Evolutionary conservation across 2,888 invertebrate genomes (phyloP).

Genomic region (Drosophila paucipuncta): DNA sequence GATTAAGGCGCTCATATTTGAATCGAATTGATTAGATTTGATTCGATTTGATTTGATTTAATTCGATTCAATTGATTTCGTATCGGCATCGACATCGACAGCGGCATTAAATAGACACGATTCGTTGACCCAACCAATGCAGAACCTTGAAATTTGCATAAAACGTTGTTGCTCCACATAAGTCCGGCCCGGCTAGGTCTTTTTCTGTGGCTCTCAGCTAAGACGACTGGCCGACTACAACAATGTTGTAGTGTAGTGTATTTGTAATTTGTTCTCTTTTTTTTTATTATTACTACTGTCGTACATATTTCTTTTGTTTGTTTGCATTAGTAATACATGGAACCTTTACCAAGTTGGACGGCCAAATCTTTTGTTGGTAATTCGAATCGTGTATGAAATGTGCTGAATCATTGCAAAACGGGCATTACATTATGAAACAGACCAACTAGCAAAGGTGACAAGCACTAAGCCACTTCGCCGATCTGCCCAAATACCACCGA

Average conservation of each 20-base stretch:
- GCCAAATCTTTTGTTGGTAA: slow-evolving; percentile 26
- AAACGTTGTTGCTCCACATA: slow-evolving; percentile 70
- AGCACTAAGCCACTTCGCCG: slow-evolving; percentile 24
- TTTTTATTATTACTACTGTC: background rate
- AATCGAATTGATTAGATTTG: slow-evolving; percentile 16
- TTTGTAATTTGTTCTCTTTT: slow-evolving; percentile 9
- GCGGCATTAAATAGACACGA: slow-evolving; percentile 52
- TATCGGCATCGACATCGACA: slow-evolving; percentile 32
- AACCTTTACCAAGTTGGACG: slow-evolving; percentile 4
- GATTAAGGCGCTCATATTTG: slow-evolving; percentile 45
- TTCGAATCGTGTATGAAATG: background rate
- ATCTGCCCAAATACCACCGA: slow-evolving; percentile 1
- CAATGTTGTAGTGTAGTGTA: slow-evolving; percentile 7
- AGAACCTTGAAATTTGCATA: slow-evolving; percentile 79
- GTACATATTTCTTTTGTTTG: background rate
- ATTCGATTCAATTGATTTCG: slow-evolving; percentile 45
- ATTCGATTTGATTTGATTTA: slow-evolving; percentile 25
- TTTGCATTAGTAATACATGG: background rate
- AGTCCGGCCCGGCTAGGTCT: slow-evolving; percentile 50
- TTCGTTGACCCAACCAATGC: slow-evolving; percentile 78
- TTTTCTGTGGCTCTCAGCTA: slow-evolving; percentile 10
- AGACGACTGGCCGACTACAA: slow-evolving; percentile 4
- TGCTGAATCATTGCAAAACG: slow-evolving; percentile 33
- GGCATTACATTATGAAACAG: slow-evolving; percentile 27
- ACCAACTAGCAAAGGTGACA: slow-evolving; percentile 39